Evolutionary conservation across 2,888 invertebrate species (phyloP).

Genomic region (Lamellibrachia satsuma): DNA sequence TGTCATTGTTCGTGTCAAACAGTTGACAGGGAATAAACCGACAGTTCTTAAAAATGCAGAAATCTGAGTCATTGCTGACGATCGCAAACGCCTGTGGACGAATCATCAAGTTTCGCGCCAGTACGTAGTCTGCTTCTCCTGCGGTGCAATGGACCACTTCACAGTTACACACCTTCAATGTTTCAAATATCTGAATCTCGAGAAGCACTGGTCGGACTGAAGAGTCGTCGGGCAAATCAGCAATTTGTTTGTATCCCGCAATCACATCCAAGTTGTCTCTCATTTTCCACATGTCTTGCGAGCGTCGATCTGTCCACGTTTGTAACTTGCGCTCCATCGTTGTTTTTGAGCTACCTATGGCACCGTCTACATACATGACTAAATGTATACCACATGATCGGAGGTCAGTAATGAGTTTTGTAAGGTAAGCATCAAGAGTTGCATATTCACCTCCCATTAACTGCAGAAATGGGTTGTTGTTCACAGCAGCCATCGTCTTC

Average conservation of each 20-base stretch:
- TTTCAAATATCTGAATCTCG: slow-evolving; percentile 50
- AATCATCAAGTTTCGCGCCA: slow-evolving; percentile 51
- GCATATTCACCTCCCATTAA: slow-evolving; percentile 59
- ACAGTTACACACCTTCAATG: slow-evolving; percentile 52
- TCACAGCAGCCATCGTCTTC: slow-evolving; percentile 43
- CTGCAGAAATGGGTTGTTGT: slow-evolving; percentile 51
- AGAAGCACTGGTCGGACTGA: slow-evolving; percentile 55
- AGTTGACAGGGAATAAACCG: slow-evolving; percentile 51
- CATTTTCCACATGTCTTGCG: slow-evolving; percentile 50
- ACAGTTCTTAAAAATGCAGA: slow-evolving; percentile 55
- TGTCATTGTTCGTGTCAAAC: slow-evolving; percentile 56
- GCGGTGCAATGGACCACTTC: slow-evolving; percentile 46
- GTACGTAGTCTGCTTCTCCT: slow-evolving; percentile 58
- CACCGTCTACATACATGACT: slow-evolving; percentile 59
- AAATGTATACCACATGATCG: slow-evolving; percentile 50
- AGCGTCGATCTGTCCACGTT: slow-evolving; percentile 55
- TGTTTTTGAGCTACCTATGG: slow-evolving; percentile 51
- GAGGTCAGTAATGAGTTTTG: slow-evolving; percentile 52
- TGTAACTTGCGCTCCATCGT: slow-evolving; percentile 51
- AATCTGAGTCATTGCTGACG: slow-evolving; percentile 61
- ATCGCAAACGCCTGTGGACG: slow-evolving; percentile 56
- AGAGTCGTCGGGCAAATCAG: slow-evolving; percentile 43
- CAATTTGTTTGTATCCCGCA: slow-evolving; percentile 43
- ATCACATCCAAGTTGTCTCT: slow-evolving; percentile 49
- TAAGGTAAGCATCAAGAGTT: slow-evolving; percentile 49